Base-by-base conservation (phyloP, 2,797 vertebrate species). In the Sebastes elongatus region DNA sequence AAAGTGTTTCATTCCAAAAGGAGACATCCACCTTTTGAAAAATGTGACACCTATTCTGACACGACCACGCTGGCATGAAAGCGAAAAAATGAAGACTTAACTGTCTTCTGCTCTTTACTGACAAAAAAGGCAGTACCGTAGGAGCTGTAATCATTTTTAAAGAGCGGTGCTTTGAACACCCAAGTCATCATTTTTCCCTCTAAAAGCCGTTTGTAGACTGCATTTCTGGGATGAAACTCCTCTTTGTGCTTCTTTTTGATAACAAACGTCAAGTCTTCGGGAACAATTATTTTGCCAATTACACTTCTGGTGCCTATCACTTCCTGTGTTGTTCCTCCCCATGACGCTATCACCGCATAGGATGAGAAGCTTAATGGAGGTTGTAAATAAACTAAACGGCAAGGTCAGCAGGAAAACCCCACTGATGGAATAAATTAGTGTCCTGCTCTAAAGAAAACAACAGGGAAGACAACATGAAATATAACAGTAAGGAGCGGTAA, bases 371-470 rank as follows among this genome's bases (percentile, higher is more conserved):
- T 85, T 90, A 86, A 90, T 88, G 62, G 83, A 80, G 76, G 89
- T 27, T 87, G 81, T 93, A 94, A 94, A 92, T 93, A 90, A 87
- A 87, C 82, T 74, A 83, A 91, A 91, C 55, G 67, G 85, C 92
- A 90, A 90, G 88, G 88, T 92, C 91, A 93, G 89, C 90, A 74
- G 82, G 85, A 91, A 89, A 83, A 49, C 14, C 46, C 35, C 66
- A 80, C 75, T 76, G 87, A 92, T 85, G 84, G 92, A 94, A 94
- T 94, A 91, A 93, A 93, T 94, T 93, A 92, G 83, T 70, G 85
- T 77, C 78, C 57, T 4, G 71, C 76, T 71, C 70, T 14, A 86
- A 83, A 88, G 84, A 89, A 89, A 93, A 92, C 86, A 92, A 91
- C 80, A 71, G 66, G 46, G 80, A 78, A 74, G 76, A 72, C 71